Percentiles rank a stretch among this genome's conserved stretches.
Evolutionary conservation across 2,797 vertebrate genomes (phyloP).

Genomic region (Craterocephalus amniculus): DNA sequence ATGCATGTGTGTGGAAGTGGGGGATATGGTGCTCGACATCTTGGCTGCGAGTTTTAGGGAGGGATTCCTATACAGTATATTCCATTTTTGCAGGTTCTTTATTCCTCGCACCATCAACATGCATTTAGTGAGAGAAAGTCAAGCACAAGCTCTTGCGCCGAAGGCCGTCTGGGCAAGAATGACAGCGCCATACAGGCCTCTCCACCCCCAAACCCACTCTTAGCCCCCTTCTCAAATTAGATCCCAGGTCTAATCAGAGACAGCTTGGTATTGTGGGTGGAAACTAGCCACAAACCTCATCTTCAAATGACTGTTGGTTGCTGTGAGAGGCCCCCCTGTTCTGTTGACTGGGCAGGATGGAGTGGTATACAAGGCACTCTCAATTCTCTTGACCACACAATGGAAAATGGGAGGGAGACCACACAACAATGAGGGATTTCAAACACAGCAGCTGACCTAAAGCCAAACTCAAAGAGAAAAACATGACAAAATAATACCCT

Average conservation of each 20-base stretch:
- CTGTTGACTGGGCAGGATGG: conserved; percentile 74
- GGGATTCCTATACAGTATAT: conserved; percentile 27
- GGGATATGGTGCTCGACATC: too few species aligned
- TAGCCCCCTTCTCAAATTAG: conserved; percentile 78
- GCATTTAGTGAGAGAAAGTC: conserved; percentile 70
- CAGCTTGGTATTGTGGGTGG: conserved; percentile 81
- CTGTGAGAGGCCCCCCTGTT: conserved; percentile 71
- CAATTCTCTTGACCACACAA: conserved; percentile 77
- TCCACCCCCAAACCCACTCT: conserved; percentile 54
- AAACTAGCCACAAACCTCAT: conserved; percentile 83
- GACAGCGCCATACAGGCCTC: conserved; percentile 61
- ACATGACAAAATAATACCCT: conserved; percentile 37
- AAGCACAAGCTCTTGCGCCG: conserved; percentile 59
- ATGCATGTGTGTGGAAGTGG: too few species aligned
- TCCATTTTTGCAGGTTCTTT: conserved; percentile 43
- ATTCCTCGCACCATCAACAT: conserved; percentile 49
- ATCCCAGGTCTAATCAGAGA: conserved; percentile 83
- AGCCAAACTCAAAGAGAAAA: conserved; percentile 49
- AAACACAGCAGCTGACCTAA: conserved; percentile 64
- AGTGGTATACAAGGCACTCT: conserved; percentile 58
- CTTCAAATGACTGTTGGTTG: conserved; percentile 77
- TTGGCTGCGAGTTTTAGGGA: conserved; percentile 16
- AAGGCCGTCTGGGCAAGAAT: conserved; percentile 63
- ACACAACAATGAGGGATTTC: conserved; percentile 76
- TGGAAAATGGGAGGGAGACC: conserved; percentile 76